A percentile compares a stretch with the other conserved stretches of the same genome.
phyloP scores from a whole-genome alignment of 2,888 invertebrate genomes.

The Ichneumoninae sp. region DNA sequence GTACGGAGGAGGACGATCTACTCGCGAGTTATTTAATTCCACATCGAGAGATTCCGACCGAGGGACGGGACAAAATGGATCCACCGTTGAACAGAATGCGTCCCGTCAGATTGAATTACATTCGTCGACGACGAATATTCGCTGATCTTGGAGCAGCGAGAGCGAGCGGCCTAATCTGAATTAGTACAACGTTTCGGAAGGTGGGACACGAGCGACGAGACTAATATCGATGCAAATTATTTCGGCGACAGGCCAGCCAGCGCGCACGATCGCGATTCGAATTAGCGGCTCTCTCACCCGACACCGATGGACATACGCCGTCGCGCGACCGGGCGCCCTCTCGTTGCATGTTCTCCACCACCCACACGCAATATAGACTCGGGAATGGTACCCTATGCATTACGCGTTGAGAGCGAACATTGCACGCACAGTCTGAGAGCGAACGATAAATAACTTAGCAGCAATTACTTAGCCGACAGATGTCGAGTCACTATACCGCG shows the following conservation, averaged over 20 bases:
- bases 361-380: slow-evolving; percentile 10
- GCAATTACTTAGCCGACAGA: slow-evolving; percentile 74
- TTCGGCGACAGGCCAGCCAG: slow-evolving; percentile 39
- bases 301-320: slow-evolving; percentile 31
- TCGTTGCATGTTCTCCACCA: slow-evolving; percentile 38
- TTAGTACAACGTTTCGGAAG: slow-evolving; percentile 19
- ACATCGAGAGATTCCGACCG: neutral
- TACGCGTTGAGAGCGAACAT: slow-evolving; percentile 49
- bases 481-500: slow-evolving; percentile 63
- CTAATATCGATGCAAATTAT: slow-evolving; percentile 64
- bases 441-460: slow-evolving; percentile 74
- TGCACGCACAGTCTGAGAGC: slow-evolving; percentile 48
- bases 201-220: slow-evolving; percentile 44
- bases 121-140: slow-evolving; percentile 46
- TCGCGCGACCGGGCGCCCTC: neutral
- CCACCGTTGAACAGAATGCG: slow-evolving; percentile 13
- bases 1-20: neutral
- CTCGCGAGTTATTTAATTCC: neutral
- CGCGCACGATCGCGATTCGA: slow-evolving; percentile 50
- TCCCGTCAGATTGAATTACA: slow-evolving; percentile 58
- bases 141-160: slow-evolving; percentile 51
- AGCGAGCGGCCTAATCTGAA: slow-evolving; percentile 26
- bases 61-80: neutral
- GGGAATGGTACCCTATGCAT: slow-evolving; percentile 5
- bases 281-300: slow-evolving; percentile 50